A percentile compares a stretch with the other conserved stretches of the same genome.
These are phyloP conservation scores for Enchytraeus crypticus DNA, from an alignment of 2,888 invertebrate species.

Conservation along the genomic window DNA sequence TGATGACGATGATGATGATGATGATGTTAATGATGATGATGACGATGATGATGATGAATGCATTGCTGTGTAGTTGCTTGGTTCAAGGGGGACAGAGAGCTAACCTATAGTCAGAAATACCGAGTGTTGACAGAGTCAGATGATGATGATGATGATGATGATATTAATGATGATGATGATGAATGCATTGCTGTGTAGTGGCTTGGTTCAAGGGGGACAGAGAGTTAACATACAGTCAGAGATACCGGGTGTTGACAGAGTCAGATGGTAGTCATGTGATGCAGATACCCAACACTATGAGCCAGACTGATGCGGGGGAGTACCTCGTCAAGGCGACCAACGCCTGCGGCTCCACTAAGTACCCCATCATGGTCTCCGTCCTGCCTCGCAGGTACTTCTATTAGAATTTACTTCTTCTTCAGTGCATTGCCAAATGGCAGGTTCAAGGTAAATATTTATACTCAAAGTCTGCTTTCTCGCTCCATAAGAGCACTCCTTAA, in stretches of 20 bases:
- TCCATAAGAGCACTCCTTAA: no score
- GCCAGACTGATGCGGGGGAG: conserved; percentile 73
- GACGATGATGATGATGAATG: no score
- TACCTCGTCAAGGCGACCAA: conserved; percentile 82
- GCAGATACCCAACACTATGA: conserved; percentile 54
- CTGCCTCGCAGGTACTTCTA: conserved; percentile 4
- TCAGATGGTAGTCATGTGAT: conserved; percentile 64
- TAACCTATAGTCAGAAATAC: conserved; percentile 70
- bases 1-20: no score
- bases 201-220: conserved; percentile 75
- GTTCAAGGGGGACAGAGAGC: conserved; percentile 76
- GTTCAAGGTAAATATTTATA: neutral
- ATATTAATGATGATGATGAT: no score
- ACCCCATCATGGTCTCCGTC: conserved; percentile 17
- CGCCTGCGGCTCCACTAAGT: conserved; percentile 40
- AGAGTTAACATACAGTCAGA: conserved; percentile 72
- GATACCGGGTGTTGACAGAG: conserved; percentile 68
- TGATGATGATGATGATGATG: no score
- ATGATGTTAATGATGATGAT: no score
- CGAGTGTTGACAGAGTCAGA: conserved; percentile 72
- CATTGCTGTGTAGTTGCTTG: conserved; percentile 77
- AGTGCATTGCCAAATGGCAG: no score
- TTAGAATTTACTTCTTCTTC: neutral
- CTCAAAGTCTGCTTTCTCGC: neutral
- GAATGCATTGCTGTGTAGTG: no score